A percentile compares a stretch with the other conserved stretches of the same genome.
Conservation (phyloP, 2,113 vertebrate genomes). For the Pelecanus crispus region DNA sequence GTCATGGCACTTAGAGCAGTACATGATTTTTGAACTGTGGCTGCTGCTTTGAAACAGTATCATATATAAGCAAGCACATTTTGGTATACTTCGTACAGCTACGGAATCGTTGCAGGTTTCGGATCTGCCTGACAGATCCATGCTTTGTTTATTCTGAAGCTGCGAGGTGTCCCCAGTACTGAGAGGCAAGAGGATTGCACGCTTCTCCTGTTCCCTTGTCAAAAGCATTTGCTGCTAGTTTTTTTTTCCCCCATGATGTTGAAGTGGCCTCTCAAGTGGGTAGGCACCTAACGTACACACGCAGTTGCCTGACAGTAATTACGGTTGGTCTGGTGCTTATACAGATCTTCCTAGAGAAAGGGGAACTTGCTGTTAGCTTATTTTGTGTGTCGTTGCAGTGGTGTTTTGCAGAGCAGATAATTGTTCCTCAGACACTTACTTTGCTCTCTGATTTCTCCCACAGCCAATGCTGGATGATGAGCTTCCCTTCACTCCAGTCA, state of each 20-base stretch:
- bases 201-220: background rate
- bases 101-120: background rate
- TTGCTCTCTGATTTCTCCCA: background rate
- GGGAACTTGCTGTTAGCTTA: background rate
- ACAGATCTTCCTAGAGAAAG: background rate
- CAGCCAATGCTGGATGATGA: background rate
- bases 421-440: background rate
- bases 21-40: background rate
- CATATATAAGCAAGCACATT: accelerated
- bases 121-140: background rate
- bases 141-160: background rate
- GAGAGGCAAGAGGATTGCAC: background rate
- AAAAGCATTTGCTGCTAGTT: background rate
- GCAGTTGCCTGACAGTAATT: background rate
- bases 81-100: background rate
- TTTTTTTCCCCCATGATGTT: background rate
- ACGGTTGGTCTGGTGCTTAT: background rate
- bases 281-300: background rate
- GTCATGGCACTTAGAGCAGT: background rate
- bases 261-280: background rate
- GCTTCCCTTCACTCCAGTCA: conserved; percentile 41
- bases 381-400: background rate
- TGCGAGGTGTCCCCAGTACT: too few relatives aligned
- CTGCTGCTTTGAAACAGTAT: background rate
- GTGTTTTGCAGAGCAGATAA: background rate